phyloP scores from a whole-genome alignment of 2,113 vertebrate genomes.

The Pollachius pollachius region DNA sequence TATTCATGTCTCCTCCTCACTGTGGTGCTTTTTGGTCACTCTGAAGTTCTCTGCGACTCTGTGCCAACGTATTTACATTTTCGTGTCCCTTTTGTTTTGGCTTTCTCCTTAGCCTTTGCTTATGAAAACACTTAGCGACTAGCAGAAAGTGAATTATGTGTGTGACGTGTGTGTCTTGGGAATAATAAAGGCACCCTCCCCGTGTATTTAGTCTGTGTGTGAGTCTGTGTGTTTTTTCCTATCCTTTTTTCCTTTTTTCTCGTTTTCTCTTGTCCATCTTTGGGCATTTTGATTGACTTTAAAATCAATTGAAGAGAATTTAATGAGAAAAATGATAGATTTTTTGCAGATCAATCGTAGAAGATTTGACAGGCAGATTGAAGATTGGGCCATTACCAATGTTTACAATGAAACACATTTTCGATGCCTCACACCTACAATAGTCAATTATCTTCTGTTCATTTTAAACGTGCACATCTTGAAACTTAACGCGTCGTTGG shows the following conservation, averaged over 20 bases:
- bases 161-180: too few species aligned
- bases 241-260: not conserved
- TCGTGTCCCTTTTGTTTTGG: slow-evolving; percentile 28
- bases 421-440: too few species aligned
- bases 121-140: slow-evolving; percentile 25
- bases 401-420: not conserved
- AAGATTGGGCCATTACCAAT: not conserved
- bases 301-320: not conserved
- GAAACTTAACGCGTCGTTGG: too few species aligned
- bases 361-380: not conserved
- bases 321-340: not conserved
- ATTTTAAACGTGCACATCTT: too few species aligned
- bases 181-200: not conserved
- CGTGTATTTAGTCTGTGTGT: slow-evolving; percentile 9
- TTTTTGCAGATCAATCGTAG: too few species aligned
- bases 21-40: slow-evolving; percentile 28
- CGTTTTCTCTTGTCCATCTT: not conserved
- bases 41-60: slow-evolving; percentile 23
- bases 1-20: slow-evolving; percentile 4
- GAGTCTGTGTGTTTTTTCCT: slow-evolving; percentile 8
- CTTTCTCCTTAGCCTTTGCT: slow-evolving; percentile 32
- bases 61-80: slow-evolving; percentile 30
- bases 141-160: not conserved
- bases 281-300: not conserved
- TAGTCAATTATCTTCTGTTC: too few species aligned